Percentiles rank a stretch among this genome's conserved stretches.
These are phyloP conservation scores for Heliocidaris tuberculata DNA, from an alignment of 35 echinoderm and acorn worm genomes.

Conservation along the genomic window DNA sequence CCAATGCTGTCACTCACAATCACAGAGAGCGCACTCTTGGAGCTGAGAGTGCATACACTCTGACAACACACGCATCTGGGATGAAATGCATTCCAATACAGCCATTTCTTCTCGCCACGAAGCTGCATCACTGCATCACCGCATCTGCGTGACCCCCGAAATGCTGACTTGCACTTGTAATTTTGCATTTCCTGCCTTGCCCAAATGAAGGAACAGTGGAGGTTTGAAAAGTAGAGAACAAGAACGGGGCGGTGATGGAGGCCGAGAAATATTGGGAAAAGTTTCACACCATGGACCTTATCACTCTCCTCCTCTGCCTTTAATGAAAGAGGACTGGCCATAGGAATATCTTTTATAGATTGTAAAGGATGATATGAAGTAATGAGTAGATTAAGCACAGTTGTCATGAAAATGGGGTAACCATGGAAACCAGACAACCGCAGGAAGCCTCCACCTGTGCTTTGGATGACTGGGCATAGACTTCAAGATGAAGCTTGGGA, in stretches of 20 bases:
- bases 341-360: too few species aligned
- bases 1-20: conserved; percentile 26
- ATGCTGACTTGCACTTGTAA: conserved; percentile 38
- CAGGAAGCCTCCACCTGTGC: conserved; percentile 47
- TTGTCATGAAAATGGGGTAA: conserved; percentile 23
- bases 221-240: not conserved
- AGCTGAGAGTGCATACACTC: not conserved
- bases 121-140: not conserved
- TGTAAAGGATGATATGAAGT: not conserved
- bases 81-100: not conserved
- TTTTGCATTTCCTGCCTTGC: conserved; percentile 29
- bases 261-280: not conserved
- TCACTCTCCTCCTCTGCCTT: not conserved
- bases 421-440: conserved; percentile 39
- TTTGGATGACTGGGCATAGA: conserved; percentile 13
- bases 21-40: not conserved
- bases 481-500: not conserved
- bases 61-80: not conserved
- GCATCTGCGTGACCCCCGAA: not conserved
- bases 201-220: not conserved
- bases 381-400: not conserved
- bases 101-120: not conserved
- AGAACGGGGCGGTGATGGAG: not conserved
- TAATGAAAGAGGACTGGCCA: not conserved
- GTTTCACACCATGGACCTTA: not conserved